These are phyloP conservation scores for Mesodorylaimus sp. DNA, from an alignment of 2,888 invertebrate species.

Conservation along the genomic window DNA sequence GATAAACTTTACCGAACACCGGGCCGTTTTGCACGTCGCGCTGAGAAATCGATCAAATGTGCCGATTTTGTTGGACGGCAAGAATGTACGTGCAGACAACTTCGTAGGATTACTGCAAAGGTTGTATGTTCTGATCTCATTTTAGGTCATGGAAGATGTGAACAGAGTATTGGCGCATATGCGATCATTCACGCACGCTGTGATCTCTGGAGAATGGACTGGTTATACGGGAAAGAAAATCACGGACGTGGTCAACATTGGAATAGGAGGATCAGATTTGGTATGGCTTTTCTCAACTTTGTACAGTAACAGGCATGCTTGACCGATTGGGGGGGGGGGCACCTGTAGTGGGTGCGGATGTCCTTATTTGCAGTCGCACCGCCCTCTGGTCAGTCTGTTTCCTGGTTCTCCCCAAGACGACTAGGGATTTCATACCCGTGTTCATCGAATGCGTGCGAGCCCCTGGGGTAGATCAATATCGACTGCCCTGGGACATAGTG, in stretches of 20 bases:
- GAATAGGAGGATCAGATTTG: slow-evolving; percentile 95
- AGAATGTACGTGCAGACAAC: slow-evolving; percentile 51
- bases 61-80: slow-evolving; percentile 60
- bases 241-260: slow-evolving; percentile 93
- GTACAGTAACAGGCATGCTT: no score
- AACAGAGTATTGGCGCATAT: slow-evolving; percentile 77
- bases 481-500: no score
- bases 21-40: slow-evolving; percentile 85
- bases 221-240: slow-evolving; percentile 78
- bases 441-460: no score
- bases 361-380: no score
- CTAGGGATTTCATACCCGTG: no score
- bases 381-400: no score
- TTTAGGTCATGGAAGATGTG: slow-evolving; percentile 60
- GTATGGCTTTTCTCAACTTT: slow-evolving; percentile 35
- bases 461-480: no score
- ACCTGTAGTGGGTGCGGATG: no score
- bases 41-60: slow-evolving; percentile 62
- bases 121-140: no score
- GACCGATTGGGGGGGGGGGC: no score
- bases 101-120: no score
- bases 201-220: slow-evolving; percentile 42
- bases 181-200: slow-evolving; percentile 59
- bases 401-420: no score
- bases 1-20: slow-evolving; percentile 90